Evolutionary conservation across 2,888 invertebrate genomes (phyloP), one percentile per base, ranked within the genome.

Genomic region (Laspeyria flexula): DNA sequence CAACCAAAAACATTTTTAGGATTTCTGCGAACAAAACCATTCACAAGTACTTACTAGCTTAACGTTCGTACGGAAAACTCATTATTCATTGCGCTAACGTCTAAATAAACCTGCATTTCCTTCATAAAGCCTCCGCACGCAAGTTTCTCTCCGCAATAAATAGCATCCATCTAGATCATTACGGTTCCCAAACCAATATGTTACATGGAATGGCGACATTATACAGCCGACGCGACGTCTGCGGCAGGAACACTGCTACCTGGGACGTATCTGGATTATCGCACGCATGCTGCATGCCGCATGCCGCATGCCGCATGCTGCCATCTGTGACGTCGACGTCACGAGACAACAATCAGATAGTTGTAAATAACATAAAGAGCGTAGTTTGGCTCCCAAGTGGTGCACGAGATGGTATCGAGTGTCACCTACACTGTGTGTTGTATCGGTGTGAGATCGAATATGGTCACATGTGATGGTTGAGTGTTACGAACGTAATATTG

Each of bases 281-380:
- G 52, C 59, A 59, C 59, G 66, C 50, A n/a, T n/a, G n/a, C n/a
- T n/a, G n/a, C n/a, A n/a, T n/a, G n/a, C n/a, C n/a, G n/a, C n/a
- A n/a, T n/a, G n/a, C n/a, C n/a, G n/a, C n/a, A n/a, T n/a, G 50
- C 21, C 2, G 21, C 21, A 25, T 69, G 54, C 48, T 59, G 63
- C 59, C 43, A 43, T 43, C 51, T 39, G 27, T 49, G 10, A 38
- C 56, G 40, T 55, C 51, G 10, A 38, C 56, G 40, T 55, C 56
- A 54, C 43, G 35, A 41, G 12, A 34, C 12, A 15, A 21, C 53
- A 54, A 69, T 67, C 66, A 53, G 70, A 66, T 66, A 12, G 43
- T 46, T 43, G 48, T 65, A 69, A 67, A 67, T 53, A 59, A 65
- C 70, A 52, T 59, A 59, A 59, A 30, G 16, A 11, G 5, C 11